Evolutionary conservation across 2,113 vertebrate species (phyloP), one percentile per base, ranked within the genome.

Genomic region (Synodontis membranacea): DNA sequence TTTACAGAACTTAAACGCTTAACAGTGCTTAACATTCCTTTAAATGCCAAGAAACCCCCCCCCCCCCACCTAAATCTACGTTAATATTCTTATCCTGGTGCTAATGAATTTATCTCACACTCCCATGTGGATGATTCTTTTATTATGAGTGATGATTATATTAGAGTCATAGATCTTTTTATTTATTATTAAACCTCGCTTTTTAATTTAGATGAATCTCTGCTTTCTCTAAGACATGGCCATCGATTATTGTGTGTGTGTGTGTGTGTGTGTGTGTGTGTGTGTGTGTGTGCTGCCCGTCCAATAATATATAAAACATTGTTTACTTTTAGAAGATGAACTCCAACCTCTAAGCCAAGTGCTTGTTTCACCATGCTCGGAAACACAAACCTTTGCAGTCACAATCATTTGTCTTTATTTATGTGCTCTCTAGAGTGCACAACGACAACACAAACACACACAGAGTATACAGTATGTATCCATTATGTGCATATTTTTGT

Each of bases 271-370:
- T 60, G 58, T 60, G 58, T 60, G 58, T 62, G 58, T 62, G 58
- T 60, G 58, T 60, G 58, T 60, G 58, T 60, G 58, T 60, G 58
- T 60, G 58, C n/a, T n/a, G n/a, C n/a, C n/a, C n/a, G n/a, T n/a
- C n/a, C n/a, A n/a, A n/a, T n/a, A n/a, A n/a, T n/a, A 23, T 60
- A 54, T 54, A 34, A 25, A 72, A 78, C 54, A 17, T 5, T 86
- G 75, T 86, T 80, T 89, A 80, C 76, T 68, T 89, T 76, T 84
- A 58, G 34, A 37, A 31, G 42, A 10, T 68, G 34, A 86, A 56
- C 66, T 52, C 28, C n/a, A 62, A 81, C 83, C 82, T 74, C 34
- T 37, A 46, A 84, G 68, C 81, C 44, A n/a, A 66, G 11, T 1
- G 17, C 25, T 37, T 50, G 48, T 52, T 60, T 60, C 48, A 83